Percentiles rank a stretch among this genome's conserved stretches.
Conservation (phyloP, 2,888 invertebrate species). For the Aphodius sticticus region DNA sequence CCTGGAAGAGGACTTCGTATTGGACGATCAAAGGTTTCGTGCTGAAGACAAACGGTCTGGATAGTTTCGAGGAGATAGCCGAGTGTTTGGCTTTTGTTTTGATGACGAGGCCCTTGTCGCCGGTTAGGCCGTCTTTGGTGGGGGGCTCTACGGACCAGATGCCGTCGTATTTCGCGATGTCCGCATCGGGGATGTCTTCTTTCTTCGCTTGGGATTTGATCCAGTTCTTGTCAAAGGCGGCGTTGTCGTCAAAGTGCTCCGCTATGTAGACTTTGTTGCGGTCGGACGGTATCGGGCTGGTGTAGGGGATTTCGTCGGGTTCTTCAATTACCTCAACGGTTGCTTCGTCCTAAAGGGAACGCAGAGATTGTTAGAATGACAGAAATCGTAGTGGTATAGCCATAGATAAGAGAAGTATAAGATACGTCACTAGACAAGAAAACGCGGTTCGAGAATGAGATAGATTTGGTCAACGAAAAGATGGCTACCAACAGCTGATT, state of each 20-base stretch:
- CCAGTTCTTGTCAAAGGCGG: constrained; percentile 81
- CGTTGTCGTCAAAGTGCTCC: constrained; percentile 86
- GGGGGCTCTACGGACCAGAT: constrained; percentile 80
- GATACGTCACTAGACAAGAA: too few relatives aligned
- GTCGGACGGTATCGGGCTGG: constrained; percentile 73
- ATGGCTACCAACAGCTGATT: too few relatives aligned
- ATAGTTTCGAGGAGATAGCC: constrained; percentile 84
- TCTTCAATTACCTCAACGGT: constrained; percentile 53
- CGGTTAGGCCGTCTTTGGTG: constrained; percentile 74
- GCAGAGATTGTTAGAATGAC: not conserved
- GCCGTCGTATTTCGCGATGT: constrained; percentile 95
- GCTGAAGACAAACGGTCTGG: constrained; percentile 82
- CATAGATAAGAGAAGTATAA: too few relatives aligned
- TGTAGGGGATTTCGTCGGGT: constrained; percentile 66
- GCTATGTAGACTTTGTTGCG: constrained; percentile 74
- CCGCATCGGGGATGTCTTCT: constrained; percentile 79
- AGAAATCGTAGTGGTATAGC: not conserved
- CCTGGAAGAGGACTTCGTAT: constrained; percentile 84
- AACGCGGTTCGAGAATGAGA: too few relatives aligned
- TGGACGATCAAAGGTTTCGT: constrained; percentile 89
- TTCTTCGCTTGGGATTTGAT: constrained; percentile 90
- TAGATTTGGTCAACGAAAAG: too few relatives aligned
- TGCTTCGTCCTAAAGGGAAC: constrained; percentile 49
- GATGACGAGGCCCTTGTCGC: constrained; percentile 87
- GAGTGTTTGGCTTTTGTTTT: constrained; percentile 97